Percentiles rank a stretch among this genome's conserved stretches.
Conservation (phyloP, 2,113 vertebrate species). For the Columba janthina region DNA sequence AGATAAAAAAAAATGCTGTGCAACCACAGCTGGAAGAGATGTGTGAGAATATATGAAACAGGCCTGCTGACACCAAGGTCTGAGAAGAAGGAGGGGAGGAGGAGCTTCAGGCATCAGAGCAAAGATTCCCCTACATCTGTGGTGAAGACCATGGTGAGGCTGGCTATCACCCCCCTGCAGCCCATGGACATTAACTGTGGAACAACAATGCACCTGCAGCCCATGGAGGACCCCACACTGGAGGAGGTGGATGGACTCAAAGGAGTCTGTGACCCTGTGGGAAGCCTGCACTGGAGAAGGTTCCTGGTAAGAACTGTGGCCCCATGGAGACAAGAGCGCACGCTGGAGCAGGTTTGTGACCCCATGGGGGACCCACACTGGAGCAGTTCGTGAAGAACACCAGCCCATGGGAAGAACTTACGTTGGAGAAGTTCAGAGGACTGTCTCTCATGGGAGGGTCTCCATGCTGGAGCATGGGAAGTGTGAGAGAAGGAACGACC, state of each 20-base stretch:
- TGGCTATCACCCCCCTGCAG: background rate
- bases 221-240: background rate
- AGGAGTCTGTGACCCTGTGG: background rate
- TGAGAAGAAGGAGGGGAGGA: background rate
- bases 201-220: background rate
- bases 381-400: too few relatives aligned
- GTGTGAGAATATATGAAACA: background rate
- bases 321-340: background rate
- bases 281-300: background rate
- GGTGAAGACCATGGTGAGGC: background rate
- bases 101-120: background rate
- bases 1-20: background rate
- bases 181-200: background rate
- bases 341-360: background rate
- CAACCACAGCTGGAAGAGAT: background rate
- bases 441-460: background rate
- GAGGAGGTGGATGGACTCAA: background rate
- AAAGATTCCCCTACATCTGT: background rate
- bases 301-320: background rate
- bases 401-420: background rate
- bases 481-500: background rate
- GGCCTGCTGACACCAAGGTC: background rate
- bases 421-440: background rate
- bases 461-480: background rate
- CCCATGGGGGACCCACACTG: background rate